phyloP scores from a whole-genome alignment of 2,113 vertebrate species.

The Etia nguti region DNA sequence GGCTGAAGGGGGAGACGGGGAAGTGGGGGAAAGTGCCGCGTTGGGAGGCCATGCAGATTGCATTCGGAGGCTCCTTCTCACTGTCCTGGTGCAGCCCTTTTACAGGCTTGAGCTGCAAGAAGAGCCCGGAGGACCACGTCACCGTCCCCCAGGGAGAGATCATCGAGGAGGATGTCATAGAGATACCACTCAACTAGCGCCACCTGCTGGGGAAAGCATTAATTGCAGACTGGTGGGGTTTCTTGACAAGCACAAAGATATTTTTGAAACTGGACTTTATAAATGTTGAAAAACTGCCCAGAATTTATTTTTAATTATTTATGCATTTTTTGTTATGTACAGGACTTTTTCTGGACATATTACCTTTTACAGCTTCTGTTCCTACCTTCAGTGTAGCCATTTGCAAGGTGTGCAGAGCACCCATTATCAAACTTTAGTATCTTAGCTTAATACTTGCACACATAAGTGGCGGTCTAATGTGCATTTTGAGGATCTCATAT shows the following conservation, averaged over 20 bases:
- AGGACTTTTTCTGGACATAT: neutral
- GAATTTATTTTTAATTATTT: neutral
- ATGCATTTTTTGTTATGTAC: neutral
- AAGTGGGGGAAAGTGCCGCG: slow-evolving; percentile 75
- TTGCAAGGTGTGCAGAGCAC: neutral
- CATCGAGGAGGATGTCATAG: slow-evolving; percentile 73
- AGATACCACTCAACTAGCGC: slow-evolving; percentile 63
- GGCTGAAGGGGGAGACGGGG: slow-evolving; percentile 84
- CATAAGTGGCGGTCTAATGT: neutral
- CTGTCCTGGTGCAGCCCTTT: slow-evolving; percentile 87
- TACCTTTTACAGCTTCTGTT: neutral
- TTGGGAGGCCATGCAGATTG: slow-evolving; percentile 79
- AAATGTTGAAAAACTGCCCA: neutral
- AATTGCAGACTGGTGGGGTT: neutral
- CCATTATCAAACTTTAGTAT: neutral
- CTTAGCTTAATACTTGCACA: neutral
- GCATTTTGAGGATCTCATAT: neutral
- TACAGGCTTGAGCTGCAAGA: slow-evolving; percentile 66
- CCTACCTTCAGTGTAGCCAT: neutral
- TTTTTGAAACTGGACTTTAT: neutral
- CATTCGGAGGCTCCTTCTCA: slow-evolving; percentile 82
- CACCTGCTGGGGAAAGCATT: neutral
- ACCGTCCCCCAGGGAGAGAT: slow-evolving; percentile 65
- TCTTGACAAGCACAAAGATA: neutral
- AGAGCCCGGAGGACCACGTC: neutral